Base-by-base conservation (phyloP, 2,113 vertebrate species). In the Ursus arctos region DNA sequence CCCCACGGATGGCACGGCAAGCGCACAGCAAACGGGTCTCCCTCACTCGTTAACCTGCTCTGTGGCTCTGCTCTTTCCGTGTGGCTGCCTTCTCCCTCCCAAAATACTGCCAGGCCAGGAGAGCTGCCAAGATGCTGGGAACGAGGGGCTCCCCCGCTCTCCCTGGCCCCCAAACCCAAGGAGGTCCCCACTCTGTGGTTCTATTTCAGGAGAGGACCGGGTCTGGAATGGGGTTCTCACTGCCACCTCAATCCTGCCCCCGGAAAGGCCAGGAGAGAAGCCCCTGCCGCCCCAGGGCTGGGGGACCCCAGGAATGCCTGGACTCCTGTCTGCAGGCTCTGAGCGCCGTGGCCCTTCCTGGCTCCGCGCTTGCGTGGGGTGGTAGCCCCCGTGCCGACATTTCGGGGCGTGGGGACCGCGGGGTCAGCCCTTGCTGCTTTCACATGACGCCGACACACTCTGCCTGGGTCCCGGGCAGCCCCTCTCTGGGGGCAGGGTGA, bases 81-180 rank as follows among this genome's bases (percentile, higher is more conserved):
- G 6, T 4, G 26, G 72, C 53, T 2, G 57, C 21, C 1, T 22
- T 26, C n/a, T 8, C 24, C 31, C 8, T 49, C 59, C 47, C 0
- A 4, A 51, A 36, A 21, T 0, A 4, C 28, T 3, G 0, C 16
- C 2, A 0, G 36, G 47, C 80, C 7, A 0, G 24, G 11, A 19
- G 43, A 26, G 31, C 4, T 12, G 79, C 61, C 36, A 6, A 15
- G 36, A 3, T 6, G 2, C 1, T 2, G 40, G 36, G 43, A 49
- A 36, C 16, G 2, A 31, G 14, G 21, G n/a, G 65, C 10, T 13
- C 14, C 81, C 69, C 5, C 0, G 0, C 47, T 11, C 24, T 13
- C 43, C 86, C 53, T 0, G 0, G 3, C 13, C 36, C 84, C 51
- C 0, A 0, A 6, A 16, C 24, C 65, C 36, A 3, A 18, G 36